These are phyloP conservation scores for Rhodeus uyekii DNA, from an alignment of 2,797 vertebrate genomes.

Conservation along the genomic window DNA sequence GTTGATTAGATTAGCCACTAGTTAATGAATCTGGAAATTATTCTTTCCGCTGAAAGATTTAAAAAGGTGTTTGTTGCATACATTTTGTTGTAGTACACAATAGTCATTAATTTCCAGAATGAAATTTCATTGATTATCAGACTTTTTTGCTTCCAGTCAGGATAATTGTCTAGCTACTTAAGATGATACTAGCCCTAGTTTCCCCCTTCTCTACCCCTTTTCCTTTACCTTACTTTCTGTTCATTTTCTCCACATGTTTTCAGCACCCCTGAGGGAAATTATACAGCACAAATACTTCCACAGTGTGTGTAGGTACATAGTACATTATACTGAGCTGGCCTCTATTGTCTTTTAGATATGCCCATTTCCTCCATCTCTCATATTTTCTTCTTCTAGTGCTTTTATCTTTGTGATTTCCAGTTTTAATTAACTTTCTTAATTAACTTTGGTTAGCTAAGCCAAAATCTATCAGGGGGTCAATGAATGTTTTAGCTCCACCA, in stretches of 20 bases:
- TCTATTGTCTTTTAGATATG: not conserved
- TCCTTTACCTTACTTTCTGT: not conserved
- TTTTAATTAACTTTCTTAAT: constrained; percentile 25
- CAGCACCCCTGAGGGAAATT: constrained; percentile 8
- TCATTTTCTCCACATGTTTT: constrained; percentile 16
- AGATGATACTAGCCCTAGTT: not conserved
- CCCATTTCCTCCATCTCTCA: not conserved
- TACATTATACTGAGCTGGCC: not conserved
- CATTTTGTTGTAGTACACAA: not conserved
- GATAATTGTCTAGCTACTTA: not conserved
- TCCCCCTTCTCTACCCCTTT: not conserved
- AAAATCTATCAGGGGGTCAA: constrained; percentile 25
- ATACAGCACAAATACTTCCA: not conserved
- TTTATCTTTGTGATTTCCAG: not conserved
- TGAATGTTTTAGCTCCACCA: constrained; percentile 1
- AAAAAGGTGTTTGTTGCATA: not conserved
- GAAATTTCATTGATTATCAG: not conserved
- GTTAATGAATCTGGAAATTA: not conserved
- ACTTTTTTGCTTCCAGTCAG: not conserved
- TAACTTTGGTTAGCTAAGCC: constrained; percentile 12
- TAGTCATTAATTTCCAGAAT: not conserved
- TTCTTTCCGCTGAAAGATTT: not conserved
- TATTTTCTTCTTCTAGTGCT: not conserved
- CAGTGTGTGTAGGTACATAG: not conserved
- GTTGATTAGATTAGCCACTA: not conserved